Evolutionary conservation across 2,888 invertebrate genomes (phyloP).

Genomic region (Apocheima hispidaria): DNA sequence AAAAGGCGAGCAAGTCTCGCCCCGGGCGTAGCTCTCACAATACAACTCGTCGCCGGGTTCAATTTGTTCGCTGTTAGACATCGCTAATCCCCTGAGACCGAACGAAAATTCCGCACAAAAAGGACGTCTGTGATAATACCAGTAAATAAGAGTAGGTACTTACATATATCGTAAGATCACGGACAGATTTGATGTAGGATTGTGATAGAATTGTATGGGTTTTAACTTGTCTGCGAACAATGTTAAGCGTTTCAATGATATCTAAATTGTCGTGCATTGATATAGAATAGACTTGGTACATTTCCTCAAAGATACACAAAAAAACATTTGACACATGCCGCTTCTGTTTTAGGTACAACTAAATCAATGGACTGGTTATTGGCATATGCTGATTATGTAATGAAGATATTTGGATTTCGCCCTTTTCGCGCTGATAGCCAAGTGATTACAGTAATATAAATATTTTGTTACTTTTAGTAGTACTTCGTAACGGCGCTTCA

Average conservation of each 20-base stretch:
- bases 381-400: too few species aligned
- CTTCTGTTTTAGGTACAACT: too few species aligned
- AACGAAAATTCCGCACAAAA: slow-evolving; percentile 67
- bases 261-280: not conserved
- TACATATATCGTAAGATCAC: slow-evolving; percentile 7
- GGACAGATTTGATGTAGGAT: slow-evolving; percentile 22
- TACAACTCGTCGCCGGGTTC: slow-evolving; percentile 61
- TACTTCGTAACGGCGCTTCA: too few species aligned
- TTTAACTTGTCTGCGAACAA: not conserved
- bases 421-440: too few species aligned
- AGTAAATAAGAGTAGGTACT: slow-evolving; percentile 18
- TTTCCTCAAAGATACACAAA: too few species aligned
- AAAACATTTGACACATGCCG: too few species aligned
- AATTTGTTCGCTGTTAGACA: slow-evolving; percentile 77
- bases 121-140: slow-evolving; percentile 51
- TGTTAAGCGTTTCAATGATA: not conserved
- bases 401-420: too few species aligned
- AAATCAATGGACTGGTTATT: too few species aligned
- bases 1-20: slow-evolving; percentile 75
- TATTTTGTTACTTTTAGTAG: too few species aligned
- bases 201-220: slow-evolving; percentile 5
- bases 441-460: too few species aligned
- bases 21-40: slow-evolving; percentile 69
- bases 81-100: slow-evolving; percentile 63
- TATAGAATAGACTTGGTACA: too few species aligned